Evolutionary conservation across 92 coral and sea anemone species (phyloP).

Genomic region (Ricordea florida): DNA sequence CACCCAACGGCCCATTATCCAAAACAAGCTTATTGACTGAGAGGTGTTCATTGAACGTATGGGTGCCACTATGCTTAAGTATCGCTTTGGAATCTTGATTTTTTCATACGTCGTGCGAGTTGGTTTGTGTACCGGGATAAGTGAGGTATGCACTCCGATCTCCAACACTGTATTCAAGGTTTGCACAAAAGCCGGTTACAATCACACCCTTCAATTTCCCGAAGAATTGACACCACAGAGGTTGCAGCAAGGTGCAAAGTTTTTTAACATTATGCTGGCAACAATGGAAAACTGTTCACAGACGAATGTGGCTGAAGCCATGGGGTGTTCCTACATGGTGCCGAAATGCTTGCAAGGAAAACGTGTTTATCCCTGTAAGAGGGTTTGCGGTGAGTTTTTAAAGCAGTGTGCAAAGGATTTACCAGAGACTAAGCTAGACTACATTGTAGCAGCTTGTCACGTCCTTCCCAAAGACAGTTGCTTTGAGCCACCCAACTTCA

Average conservation of each 20-base stretch:
- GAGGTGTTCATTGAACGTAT: too few species aligned
- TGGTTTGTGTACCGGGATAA: too few species aligned
- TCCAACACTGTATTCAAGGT: too few species aligned
- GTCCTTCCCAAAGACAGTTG: slow-evolving; percentile 47
- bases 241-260: background rate
- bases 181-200: slow-evolving; percentile 28
- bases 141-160: too few species aligned
- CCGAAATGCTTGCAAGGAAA: slow-evolving; percentile 49
- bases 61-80: too few species aligned
- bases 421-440: background rate
- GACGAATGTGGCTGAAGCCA: background rate
- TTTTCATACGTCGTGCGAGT: too few species aligned
- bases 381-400: slow-evolving; percentile 69
- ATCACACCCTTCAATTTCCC: slow-evolving; percentile 8
- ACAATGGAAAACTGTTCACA: background rate
- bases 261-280: background rate
- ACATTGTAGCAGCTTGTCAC: slow-evolving; percentile 8
- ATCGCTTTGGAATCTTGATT: too few species aligned
- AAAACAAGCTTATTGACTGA: too few species aligned
- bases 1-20: too few species aligned
- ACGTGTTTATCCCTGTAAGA: slow-evolving; percentile 52
- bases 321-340: slow-evolving; percentile 29
- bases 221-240: background rate
- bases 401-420: slow-evolving; percentile 22
- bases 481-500: slow-evolving; percentile 65